These are phyloP conservation scores for Probosciger aterrimus DNA, from an alignment of 2,113 vertebrate genomes.

Conservation along the genomic window DNA sequence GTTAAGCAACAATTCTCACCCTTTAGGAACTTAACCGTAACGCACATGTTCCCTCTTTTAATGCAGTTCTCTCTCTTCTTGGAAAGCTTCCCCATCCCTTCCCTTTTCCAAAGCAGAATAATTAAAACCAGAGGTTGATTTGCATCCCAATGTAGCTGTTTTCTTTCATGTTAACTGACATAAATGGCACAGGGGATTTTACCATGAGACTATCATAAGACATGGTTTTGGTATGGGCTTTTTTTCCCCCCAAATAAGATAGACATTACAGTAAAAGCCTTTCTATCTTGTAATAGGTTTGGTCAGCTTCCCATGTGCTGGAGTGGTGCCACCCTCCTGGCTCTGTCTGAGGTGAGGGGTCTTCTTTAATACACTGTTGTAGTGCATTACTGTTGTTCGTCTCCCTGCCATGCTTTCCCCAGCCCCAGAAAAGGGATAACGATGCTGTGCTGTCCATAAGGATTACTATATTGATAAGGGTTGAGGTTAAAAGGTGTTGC, in stretches of 20 bases:
- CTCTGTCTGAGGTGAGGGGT: neutral
- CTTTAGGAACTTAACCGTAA: neutral
- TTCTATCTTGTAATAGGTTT: neutral
- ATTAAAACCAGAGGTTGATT: neutral
- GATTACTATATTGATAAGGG: neutral
- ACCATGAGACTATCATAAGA: neutral
- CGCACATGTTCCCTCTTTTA: neutral
- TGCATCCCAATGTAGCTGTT: neutral
- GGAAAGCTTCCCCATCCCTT: neutral
- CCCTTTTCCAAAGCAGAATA: neutral
- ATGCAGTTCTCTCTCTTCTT: neutral
- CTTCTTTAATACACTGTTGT: neutral
- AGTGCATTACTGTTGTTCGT: neutral
- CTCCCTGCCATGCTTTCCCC: neutral
- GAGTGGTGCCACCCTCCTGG: neutral
- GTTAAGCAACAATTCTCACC: neutral
- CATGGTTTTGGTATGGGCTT: accelerated
- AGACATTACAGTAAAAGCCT: neutral
- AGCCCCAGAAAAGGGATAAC: neutral
- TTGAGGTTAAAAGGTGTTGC: neutral
- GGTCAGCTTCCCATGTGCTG: neutral
- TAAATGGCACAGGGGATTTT: neutral
- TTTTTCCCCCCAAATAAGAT: neutral
- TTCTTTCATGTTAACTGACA: neutral
- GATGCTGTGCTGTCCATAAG: neutral